Conservation (phyloP, 2,888 invertebrate species). For the Ornithoptera priamus region DNA sequence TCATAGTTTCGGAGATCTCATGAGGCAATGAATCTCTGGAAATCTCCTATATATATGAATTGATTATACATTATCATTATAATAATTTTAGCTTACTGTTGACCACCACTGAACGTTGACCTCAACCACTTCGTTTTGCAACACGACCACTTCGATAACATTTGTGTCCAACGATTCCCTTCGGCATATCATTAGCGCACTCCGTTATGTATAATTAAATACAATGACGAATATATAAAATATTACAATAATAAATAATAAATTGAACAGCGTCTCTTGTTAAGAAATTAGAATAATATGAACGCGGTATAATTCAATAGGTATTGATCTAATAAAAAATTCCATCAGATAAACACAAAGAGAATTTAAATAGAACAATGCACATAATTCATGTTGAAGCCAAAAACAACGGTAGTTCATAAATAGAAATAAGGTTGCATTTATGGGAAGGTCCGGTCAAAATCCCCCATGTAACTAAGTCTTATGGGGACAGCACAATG, state of each 20-base stretch:
- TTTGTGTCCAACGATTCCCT: too few relatives aligned
- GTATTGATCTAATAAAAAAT: constrained; percentile 47
- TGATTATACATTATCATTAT: too few relatives aligned
- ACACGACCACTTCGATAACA: too few relatives aligned
- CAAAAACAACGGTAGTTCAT: constrained; percentile 42
- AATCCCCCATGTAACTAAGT: constrained; percentile 48
- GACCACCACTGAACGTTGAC: too few relatives aligned
- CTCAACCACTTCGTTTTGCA: too few relatives aligned
- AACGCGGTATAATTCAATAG: constrained; percentile 41
- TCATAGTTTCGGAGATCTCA: too few relatives aligned
- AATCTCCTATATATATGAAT: too few relatives aligned
- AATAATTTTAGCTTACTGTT: too few relatives aligned
- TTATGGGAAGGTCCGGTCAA: constrained; percentile 37
- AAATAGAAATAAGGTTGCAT: constrained; percentile 42
- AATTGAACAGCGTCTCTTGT: neutral
- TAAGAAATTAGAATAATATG: neutral
- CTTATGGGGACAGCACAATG: constrained; percentile 60
- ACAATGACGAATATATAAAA: too few relatives aligned
- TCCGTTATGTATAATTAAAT: too few relatives aligned
- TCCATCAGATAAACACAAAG: constrained; percentile 57
- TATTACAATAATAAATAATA: neutral
- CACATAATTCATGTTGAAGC: constrained; percentile 67
- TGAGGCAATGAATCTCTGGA: too few relatives aligned
- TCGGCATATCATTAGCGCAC: too few relatives aligned
- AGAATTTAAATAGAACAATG: constrained; percentile 53